Percentiles rank a stretch among this genome's conserved stretches.
Conservation (phyloP, 2,888 invertebrate genomes). For the Eutolmus rufibarbis region DNA sequence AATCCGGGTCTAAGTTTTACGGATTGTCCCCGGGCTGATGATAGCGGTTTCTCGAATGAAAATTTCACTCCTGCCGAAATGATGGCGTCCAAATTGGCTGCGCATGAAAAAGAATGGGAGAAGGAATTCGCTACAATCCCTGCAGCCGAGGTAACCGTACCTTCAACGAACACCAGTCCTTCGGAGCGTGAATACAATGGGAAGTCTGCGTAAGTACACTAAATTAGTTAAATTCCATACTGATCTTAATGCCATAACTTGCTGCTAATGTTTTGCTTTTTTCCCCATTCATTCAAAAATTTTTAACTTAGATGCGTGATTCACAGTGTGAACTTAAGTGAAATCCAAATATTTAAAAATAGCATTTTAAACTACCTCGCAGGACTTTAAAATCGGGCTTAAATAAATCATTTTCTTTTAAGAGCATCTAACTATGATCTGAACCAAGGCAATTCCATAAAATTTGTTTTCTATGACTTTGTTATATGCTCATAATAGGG, state of each 20-base stretch:
- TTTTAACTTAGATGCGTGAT: no score
- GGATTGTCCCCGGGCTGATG: slow-evolving; percentile 43
- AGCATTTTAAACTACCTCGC: no score
- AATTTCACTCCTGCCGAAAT: slow-evolving; percentile 58
- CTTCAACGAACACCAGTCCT: not conserved
- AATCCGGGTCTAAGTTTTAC: slow-evolving; percentile 31
- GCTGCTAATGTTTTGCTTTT: not conserved
- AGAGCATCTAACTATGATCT: no score
- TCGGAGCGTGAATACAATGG: not conserved
- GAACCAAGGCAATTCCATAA: no score
- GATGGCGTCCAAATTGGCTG: slow-evolving; percentile 57
- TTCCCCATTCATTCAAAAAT: not conserved
- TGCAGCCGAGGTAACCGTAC: not conserved
- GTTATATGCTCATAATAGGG: no score
- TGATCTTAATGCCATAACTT: not conserved
- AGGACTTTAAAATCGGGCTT: no score
- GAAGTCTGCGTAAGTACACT: not conserved
- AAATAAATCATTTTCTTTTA: no score
- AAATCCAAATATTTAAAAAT: no score
- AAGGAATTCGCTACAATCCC: slow-evolving; percentile 59
- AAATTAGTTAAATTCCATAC: not conserved
- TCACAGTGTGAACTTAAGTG: no score
- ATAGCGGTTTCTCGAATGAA: slow-evolving; percentile 45
- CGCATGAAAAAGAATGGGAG: slow-evolving; percentile 60
- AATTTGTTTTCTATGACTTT: no score